Conservation (phyloP, 2,113 vertebrate genomes). For the Climacteris rufus region DNA sequence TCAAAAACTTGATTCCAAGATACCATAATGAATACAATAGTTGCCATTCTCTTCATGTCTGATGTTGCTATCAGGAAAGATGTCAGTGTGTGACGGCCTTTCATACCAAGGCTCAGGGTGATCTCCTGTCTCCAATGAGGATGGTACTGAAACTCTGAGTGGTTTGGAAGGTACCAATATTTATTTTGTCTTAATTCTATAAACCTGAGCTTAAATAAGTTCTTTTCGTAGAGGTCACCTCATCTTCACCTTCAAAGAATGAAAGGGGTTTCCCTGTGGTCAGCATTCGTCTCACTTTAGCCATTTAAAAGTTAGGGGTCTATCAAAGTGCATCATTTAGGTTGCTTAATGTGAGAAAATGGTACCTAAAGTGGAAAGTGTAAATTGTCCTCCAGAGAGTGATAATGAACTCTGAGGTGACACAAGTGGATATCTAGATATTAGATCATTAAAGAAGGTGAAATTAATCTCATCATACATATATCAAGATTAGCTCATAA, state of each 20-base stretch:
- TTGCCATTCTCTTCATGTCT: not conserved
- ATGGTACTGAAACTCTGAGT: not conserved
- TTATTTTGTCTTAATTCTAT: not conserved
- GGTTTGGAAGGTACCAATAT: not conserved
- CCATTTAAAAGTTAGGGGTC: not conserved
- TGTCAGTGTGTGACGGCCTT: not conserved
- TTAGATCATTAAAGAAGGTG: not conserved
- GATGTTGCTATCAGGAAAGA: not conserved
- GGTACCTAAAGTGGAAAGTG: not conserved
- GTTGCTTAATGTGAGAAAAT: slow-evolving; percentile 17
- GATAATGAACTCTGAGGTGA: not conserved
- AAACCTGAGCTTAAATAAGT: not conserved
- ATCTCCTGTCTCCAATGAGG: not conserved
- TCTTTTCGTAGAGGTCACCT: not conserved
- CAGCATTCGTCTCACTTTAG: not conserved
- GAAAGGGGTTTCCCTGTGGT: not conserved
- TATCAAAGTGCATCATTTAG: not conserved
- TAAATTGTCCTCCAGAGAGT: slow-evolving; percentile 23
- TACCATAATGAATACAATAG: not conserved
- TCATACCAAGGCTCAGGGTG: not conserved
- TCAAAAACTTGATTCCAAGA: not conserved
- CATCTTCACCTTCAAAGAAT: not conserved
- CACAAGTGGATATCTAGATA: not conserved
- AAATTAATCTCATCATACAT: not conserved
- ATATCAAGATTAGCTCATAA: not conserved